These are phyloP conservation scores for Drusus annulatus DNA, from an alignment of 1,140 invertebrate genomes.

Conservation along the genomic window DNA sequence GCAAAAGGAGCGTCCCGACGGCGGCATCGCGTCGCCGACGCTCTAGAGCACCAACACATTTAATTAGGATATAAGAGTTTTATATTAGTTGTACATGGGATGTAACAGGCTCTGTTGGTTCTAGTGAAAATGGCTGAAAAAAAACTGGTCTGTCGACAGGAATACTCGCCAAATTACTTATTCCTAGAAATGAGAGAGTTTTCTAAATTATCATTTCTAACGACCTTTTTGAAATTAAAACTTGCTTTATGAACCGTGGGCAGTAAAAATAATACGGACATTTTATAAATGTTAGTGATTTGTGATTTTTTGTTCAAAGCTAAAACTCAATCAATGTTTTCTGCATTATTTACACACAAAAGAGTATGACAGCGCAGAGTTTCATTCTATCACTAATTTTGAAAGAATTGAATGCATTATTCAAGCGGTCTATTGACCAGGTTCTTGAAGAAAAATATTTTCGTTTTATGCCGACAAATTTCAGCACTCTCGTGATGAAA, in stretches of 20 bases:
- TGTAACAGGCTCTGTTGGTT: not conserved
- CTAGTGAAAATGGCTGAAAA: slow-evolving; percentile 46
- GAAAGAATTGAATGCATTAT: not conserved
- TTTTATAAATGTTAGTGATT: too few species aligned
- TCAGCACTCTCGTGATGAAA: not conserved
- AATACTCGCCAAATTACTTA: not conserved
- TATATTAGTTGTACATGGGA: slow-evolving; percentile 42
- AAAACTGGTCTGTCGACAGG: slow-evolving; percentile 26
- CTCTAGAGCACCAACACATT: slow-evolving; percentile 39
- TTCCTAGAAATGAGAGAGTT: slow-evolving; percentile 1
- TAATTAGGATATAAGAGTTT: slow-evolving; percentile 53
- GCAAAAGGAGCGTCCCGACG: not conserved
- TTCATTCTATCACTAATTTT: not conserved
- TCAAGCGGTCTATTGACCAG: not conserved
- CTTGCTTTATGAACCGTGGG: slow-evolving; percentile 33
- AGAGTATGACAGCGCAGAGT: too few species aligned
- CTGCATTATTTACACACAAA: not conserved
- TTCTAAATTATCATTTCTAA: slow-evolving; percentile 5
- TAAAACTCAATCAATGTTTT: not conserved
- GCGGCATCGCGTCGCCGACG: slow-evolving; percentile 15
- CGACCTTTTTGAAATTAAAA: not conserved
- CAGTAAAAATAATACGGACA: not conserved
- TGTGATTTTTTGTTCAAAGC: too few species aligned
- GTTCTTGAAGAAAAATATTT: not conserved
- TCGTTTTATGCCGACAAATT: slow-evolving; percentile 13